Evolutionary conservation across 2,113 vertebrate genomes (phyloP).

Genomic region (Spea bombifrons): DNA sequence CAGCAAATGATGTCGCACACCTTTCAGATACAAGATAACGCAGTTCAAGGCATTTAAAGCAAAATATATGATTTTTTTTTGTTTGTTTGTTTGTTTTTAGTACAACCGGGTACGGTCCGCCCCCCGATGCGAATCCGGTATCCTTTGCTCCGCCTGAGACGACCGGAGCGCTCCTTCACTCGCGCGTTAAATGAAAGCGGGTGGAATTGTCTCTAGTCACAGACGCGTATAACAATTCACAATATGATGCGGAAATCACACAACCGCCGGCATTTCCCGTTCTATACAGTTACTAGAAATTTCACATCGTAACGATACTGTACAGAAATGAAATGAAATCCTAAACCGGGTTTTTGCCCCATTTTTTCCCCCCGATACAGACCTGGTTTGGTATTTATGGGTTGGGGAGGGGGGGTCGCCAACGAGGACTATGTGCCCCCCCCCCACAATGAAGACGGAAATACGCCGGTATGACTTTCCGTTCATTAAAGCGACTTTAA

Average conservation of each 20-base stretch:
- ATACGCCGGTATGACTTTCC: too few species aligned
- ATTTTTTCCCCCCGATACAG: slow-evolving; percentile 1
- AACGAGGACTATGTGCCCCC: too few species aligned
- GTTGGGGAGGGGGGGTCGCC: too few species aligned
- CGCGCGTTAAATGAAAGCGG: slow-evolving; percentile 69
- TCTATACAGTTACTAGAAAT: slow-evolving; percentile 64
- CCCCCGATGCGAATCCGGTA: slow-evolving; percentile 47
- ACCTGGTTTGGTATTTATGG: too few species aligned
- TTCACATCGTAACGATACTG: slow-evolving; percentile 66
- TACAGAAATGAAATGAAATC: slow-evolving; percentile 66
- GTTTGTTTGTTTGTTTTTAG: slow-evolving; percentile 54
- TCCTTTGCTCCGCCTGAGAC: slow-evolving; percentile 42
- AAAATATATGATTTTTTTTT: slow-evolving; percentile 48
- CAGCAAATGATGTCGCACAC: slow-evolving; percentile 62
- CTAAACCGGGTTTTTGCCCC: slow-evolving; percentile 56
- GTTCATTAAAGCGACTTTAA: too few species aligned
- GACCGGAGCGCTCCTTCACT: slow-evolving; percentile 59
- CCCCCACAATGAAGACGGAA: too few species aligned
- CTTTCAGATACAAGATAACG: slow-evolving; percentile 53
- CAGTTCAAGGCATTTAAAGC: slow-evolving; percentile 54
- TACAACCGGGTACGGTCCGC: slow-evolving; percentile 58
- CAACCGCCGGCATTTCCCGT: slow-evolving; percentile 71
- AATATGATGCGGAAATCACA: slow-evolving; percentile 75
- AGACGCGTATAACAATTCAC: slow-evolving; percentile 73
- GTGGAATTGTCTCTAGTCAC: slow-evolving; percentile 71